Base-by-base conservation (phyloP, 2,888 invertebrate genomes). In the Auanema freiburgensis region DNA sequence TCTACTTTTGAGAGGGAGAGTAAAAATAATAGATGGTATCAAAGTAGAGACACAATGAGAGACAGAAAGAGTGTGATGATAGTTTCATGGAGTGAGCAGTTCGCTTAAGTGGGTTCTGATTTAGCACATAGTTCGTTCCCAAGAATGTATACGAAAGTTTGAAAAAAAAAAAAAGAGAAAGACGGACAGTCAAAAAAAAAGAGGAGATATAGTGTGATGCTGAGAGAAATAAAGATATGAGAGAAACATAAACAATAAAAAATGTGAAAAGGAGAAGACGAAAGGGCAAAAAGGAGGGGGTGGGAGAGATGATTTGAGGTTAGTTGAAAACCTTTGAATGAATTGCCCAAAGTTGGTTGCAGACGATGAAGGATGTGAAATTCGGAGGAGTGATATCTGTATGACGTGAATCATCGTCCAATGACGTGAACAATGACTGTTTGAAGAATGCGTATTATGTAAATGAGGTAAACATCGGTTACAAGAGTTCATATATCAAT, bases 241-340 rank as follows among this genome's bases (percentile, higher is more conserved):
- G 16, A 46, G 46, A 46, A 18, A 18, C 46, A 21, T 16, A 46
- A 46, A 46, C 16, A 46, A 16, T 46, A 21, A 46, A 16, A 21
- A 16, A 46, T 46, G 43, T 18, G 46, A 46, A 46, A 46, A 46
- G 21, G 10, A 46, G 46, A 21, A 10, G 21, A 16, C 4, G 46
- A 46, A 46, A 18, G 46, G 21, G 21, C 46, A 46, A 21, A 46
- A 46, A 5, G 46, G 46, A 46, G 46, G 46, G 46, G 21, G 46
- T 46, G 21, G 46, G 46, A 46, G 46, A 21, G 46, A 46, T 33
- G 33, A 33, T 33, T 33, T 33, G 33, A 33, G 33, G 33, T 33
- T 33, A 33, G 33, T 33, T 33, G 33, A 33, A 33, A 33, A 33
- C 33, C 33, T 8, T 33, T 33, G 33, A 33, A 33, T 33, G 33